Percentiles rank a stretch among this genome's conserved stretches.
These are phyloP conservation scores for Hecatera dysodea DNA, from an alignment of 2,888 invertebrate species.

Conservation along the genomic window DNA sequence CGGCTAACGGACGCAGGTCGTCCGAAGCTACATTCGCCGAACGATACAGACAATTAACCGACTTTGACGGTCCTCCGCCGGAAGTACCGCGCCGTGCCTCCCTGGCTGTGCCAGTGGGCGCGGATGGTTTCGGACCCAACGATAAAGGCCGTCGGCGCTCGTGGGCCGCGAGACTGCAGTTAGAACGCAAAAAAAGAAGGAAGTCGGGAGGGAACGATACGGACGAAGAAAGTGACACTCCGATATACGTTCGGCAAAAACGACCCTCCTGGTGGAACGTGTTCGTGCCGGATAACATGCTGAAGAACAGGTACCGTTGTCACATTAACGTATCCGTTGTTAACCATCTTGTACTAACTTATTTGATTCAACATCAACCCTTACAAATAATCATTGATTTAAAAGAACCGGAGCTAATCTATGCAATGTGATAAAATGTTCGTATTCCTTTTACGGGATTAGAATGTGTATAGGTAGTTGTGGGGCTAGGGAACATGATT, in stretches of 20 bases:
- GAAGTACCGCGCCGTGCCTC: constrained; percentile 87
- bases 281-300: constrained; percentile 94
- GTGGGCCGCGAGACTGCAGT: constrained; percentile 90
- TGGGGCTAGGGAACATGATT: constrained; percentile 79
- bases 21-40: constrained; percentile 88
- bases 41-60: constrained; percentile 85
- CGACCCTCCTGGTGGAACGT: constrained; percentile 97
- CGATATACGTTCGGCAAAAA: constrained; percentile 92
- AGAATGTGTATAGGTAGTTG: constrained; percentile 76
- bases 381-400: constrained; percentile 41
- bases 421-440: constrained; percentile 73
- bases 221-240: constrained; percentile 85
- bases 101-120: constrained; percentile 82
- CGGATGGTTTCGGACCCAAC: constrained; percentile 79
- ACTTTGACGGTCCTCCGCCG: constrained; percentile 85
- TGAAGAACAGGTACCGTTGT: constrained; percentile 91
- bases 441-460: constrained; percentile 75
- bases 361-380: constrained; percentile 22
- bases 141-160: constrained; percentile 92
- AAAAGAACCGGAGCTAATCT: constrained; percentile 61
- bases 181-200: constrained; percentile 90
- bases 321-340: constrained; percentile 13
- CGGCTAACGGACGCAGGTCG: constrained; percentile 85
- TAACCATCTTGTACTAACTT: constrained; percentile 32
- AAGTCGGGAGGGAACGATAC: constrained; percentile 89